These are phyloP conservation scores for Saccostrea cuccullata DNA, from an alignment of 1,140 invertebrate genomes.

Conservation along the genomic window DNA sequence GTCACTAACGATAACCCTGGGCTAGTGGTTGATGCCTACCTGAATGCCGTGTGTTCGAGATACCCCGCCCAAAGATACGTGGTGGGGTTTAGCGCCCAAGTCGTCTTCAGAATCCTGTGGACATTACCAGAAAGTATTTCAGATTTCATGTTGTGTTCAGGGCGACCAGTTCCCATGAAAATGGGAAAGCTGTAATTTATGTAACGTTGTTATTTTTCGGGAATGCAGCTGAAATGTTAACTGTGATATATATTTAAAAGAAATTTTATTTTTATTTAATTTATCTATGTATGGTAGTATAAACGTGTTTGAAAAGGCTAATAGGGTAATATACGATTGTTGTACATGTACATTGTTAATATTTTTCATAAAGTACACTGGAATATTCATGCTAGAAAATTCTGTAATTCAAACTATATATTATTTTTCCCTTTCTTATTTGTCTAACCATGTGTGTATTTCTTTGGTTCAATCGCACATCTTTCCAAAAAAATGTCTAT, in stretches of 20 bases:
- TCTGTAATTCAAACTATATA: too few species aligned
- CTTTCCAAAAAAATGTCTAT: too few species aligned
- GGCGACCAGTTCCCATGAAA: background rate
- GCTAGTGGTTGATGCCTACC: slow-evolving; percentile 30
- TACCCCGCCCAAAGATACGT: background rate
- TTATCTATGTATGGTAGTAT: background rate
- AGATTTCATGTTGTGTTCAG: background rate
- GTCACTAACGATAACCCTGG: background rate
- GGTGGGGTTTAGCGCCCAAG: background rate
- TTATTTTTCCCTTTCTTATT: too few species aligned
- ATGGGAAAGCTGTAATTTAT: background rate
- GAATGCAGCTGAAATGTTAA: background rate
- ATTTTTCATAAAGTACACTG: too few species aligned
- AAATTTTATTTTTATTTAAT: background rate
- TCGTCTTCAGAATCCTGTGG: slow-evolving; percentile 9
- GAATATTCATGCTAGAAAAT: too few species aligned
- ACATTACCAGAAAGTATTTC: background rate
- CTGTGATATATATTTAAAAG: background rate
- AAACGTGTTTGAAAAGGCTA: background rate
- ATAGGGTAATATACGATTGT: too few species aligned
- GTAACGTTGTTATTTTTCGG: background rate
- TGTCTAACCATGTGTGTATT: too few species aligned
- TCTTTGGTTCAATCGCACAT: too few species aligned
- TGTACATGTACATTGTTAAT: too few species aligned
- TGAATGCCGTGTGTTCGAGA: slow-evolving; percentile 14